Base-by-base conservation (phyloP, 2,888 invertebrate species). In the Geotrupes spiniger region DNA sequence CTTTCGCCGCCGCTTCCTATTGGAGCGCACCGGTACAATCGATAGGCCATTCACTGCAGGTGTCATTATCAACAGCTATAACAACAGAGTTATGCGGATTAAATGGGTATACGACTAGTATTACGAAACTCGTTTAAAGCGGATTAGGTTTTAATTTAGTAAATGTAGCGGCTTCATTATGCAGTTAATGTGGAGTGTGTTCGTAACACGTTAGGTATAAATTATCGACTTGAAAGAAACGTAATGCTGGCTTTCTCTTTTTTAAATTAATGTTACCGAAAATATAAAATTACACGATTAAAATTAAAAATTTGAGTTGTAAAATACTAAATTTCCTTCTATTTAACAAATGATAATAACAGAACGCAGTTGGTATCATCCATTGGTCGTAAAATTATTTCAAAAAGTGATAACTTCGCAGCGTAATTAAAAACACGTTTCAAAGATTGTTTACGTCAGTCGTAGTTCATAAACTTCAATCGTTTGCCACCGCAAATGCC, bases 41-140 rank as follows among this genome's bases (percentile, higher is more conserved):
- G 54, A 54, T 54, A 25, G 48, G 17, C 56, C 48, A 56, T 56
- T 57, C 53, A 56, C 52, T 61, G 60, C 61, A 61, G 61, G 61
- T 61, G 60, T 58, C 58, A 61, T 61, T 62, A 63, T 61, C 59
- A 61, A 52, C 57, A 49, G 57, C 54, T 53, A 52, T 55, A 60
- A 60, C 61, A 58, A 52, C 46, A 51, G 59, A 58, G 56, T 59
- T 59, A 60, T 54, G 60, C 53, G 60, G 59, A 59, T 60, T 59
- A 59, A 54, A 52, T 46, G 46, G 46, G 40, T 39, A 40, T 17
- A 33, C 26, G 15, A 25, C 31, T 28, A 38, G 15, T 38, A 29
- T 29, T 28, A 33, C 16, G 16, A 31, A 39, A 39, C 44, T 43
- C 45, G 42, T 47, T 48, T 52, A 48, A 49, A 52, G 42, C 48